Percentiles rank a stretch among this genome's conserved stretches.
Evolutionary conservation across 2,113 vertebrate species (phyloP).

Genomic region (Capricornis sumatraensis): DNA sequence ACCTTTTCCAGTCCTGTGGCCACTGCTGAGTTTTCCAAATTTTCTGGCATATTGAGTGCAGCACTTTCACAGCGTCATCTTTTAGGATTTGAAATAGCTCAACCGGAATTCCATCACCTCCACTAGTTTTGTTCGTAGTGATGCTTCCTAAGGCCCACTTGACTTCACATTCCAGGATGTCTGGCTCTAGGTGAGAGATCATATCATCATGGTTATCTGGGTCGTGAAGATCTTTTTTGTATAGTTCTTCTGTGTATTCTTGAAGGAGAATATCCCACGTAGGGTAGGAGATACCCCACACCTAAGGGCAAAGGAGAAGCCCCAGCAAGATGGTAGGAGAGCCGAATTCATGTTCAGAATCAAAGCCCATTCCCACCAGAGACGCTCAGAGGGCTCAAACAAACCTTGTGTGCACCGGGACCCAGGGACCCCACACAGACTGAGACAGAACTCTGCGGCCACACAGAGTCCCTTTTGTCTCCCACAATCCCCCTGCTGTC

Average conservation of each 20-base stretch:
- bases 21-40: neutral
- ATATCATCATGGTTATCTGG: neutral
- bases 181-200: neutral
- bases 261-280: neutral
- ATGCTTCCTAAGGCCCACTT: neutral
- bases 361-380: neutral
- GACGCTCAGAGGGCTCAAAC: neutral
- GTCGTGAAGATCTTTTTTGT: neutral
- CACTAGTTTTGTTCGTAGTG: neutral
- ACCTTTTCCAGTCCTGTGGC: neutral
- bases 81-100: neutral
- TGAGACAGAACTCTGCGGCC: neutral
- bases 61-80: neutral
- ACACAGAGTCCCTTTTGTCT: neutral
- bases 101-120: neutral
- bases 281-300: neutral
- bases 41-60: neutral
- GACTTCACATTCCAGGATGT: neutral
- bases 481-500: neutral
- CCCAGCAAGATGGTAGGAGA: neutral
- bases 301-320: neutral
- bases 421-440: neutral
- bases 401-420: neutral
- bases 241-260: neutral
- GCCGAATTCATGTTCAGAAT: neutral